Conservation (phyloP, 2,113 vertebrate genomes). For the Prunella fulvescens region DNA sequence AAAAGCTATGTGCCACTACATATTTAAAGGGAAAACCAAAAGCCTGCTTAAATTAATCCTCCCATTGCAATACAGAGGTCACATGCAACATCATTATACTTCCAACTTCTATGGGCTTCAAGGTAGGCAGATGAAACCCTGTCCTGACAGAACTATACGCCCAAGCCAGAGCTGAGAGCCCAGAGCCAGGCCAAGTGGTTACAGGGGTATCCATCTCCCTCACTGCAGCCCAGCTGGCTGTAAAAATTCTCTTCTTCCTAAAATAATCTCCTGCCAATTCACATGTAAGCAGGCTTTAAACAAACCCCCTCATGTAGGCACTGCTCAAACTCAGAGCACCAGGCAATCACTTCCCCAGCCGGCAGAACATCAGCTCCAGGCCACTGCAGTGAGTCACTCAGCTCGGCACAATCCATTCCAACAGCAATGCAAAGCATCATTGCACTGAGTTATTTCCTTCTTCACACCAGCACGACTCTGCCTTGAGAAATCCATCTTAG, state of each 20-base stretch:
- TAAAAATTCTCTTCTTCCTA: neutral
- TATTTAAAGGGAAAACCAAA: neutral
- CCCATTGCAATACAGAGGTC: neutral
- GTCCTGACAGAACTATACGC: neutral
- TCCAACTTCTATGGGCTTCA: neutral
- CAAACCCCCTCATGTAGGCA: neutral
- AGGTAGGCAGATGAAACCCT: neutral
- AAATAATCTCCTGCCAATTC: neutral
- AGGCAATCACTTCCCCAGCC: neutral
- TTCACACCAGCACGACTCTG: neutral
- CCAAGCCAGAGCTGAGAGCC: neutral
- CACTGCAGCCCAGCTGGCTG: neutral
- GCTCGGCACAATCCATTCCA: neutral
- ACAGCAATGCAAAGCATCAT: neutral
- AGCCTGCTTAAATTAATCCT: neutral
- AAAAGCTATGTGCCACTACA: neutral
- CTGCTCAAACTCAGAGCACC: neutral
- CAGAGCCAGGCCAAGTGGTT: neutral
- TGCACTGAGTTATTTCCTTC: neutral
- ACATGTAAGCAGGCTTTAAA: neutral
- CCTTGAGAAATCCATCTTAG: neutral
- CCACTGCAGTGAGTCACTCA: neutral
- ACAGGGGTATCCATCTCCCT: neutral
- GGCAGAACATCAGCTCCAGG: rapidly evolving
- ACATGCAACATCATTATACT: neutral